These are phyloP conservation scores for Saccopteryx leptura DNA, from an alignment of 2,113 vertebrate genomes.

Conservation along the genomic window DNA sequence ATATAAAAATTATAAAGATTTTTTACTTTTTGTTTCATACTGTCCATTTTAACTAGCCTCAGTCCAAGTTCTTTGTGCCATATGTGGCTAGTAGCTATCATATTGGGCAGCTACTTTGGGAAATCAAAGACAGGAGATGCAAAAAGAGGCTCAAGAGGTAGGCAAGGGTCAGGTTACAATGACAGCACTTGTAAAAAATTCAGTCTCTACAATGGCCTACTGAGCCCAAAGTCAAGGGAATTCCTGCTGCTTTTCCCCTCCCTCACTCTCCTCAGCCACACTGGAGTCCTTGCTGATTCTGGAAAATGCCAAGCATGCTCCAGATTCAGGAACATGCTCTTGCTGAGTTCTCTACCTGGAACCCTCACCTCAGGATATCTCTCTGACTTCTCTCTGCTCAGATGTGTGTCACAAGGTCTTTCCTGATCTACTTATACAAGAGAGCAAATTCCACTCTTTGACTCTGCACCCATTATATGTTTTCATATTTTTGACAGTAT, in stretches of 20 bases:
- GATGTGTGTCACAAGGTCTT: neutral
- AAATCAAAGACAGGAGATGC: neutral
- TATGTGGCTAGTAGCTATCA: neutral
- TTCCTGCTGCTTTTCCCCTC: neutral
- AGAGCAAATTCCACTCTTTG: neutral
- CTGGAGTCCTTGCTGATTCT: neutral
- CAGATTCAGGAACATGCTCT: neutral
- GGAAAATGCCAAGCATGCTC: neutral
- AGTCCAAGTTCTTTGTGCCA: neutral
- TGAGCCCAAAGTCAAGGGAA: rapidly evolving
- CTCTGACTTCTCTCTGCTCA: neutral
- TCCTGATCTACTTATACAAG: neutral
- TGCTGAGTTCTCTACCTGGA: neutral
- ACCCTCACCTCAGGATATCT: neutral
- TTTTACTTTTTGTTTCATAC: neutral
- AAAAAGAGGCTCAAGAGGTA: neutral
- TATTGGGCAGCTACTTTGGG: too few relatives aligned
- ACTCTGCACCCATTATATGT: neutral
- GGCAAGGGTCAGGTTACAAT: neutral
- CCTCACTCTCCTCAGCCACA: neutral
- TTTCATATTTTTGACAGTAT: neutral
- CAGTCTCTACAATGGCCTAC: neutral
- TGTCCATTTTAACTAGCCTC: neutral
- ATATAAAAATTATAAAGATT: neutral
- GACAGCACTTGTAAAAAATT: neutral